A percentile compares a stretch with the other conserved stretches of the same genome.
Evolutionary conservation across 2,888 invertebrate species (phyloP).

Genomic region (Aplocera efformata): DNA sequence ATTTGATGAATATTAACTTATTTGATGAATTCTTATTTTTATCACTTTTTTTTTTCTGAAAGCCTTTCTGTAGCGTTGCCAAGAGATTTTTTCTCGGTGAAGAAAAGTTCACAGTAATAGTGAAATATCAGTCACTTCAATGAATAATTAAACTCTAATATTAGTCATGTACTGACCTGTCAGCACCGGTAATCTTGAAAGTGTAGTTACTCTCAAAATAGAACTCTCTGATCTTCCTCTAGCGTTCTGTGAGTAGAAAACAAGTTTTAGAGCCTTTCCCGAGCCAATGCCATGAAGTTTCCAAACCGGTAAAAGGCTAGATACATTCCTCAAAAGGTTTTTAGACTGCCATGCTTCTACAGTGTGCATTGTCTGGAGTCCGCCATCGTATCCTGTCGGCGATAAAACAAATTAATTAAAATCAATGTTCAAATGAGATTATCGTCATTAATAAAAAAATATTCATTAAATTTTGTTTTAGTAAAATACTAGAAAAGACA

Average conservation of each 20-base stretch:
- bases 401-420: too few species aligned
- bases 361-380: conserved; percentile 85
- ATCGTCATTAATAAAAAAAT: too few species aligned
- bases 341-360: conserved; percentile 85
- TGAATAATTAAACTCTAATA: too few species aligned
- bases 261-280: conserved; percentile 87
- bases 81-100: too few species aligned
- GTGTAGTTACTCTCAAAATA: conserved; percentile 54
- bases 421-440: too few species aligned
- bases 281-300: conserved; percentile 88
- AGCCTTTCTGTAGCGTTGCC: too few species aligned
- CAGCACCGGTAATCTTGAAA: conserved; percentile 59
- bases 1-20: too few species aligned
- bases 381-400: conserved; percentile 86
- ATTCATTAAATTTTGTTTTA: too few species aligned
- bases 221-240: conserved; percentile 90
- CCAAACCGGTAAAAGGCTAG: conserved; percentile 86
- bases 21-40: too few species aligned
- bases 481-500: neutral
- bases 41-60: too few species aligned
- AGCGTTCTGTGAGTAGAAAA: conserved; percentile 90
- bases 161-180: conserved; percentile 44
- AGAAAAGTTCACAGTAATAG: too few species aligned
- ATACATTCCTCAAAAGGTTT: conserved; percentile 83
- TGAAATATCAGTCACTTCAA: too few species aligned